Evolutionary conservation across 2,797 vertebrate genomes (phyloP), one percentile per base, ranked within the genome.

Genomic region (Rhinella marina): DNA sequence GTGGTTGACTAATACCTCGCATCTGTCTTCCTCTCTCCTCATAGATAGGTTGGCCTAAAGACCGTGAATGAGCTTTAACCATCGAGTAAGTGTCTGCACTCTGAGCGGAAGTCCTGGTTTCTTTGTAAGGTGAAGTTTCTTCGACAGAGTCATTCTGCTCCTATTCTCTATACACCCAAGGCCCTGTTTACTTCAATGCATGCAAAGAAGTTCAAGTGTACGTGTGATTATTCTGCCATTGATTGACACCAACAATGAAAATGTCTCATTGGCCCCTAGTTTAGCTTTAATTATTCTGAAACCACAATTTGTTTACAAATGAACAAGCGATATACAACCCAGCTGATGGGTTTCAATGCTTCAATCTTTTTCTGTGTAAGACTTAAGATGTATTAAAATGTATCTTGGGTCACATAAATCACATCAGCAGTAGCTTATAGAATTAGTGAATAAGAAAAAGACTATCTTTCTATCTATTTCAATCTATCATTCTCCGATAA

Each of bases 131-230:
- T 23, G 64, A 79, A 86, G 72, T 84, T 89, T 90, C 87, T 27
- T 91, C 41, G 1, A 86, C 89, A 61, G 85, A 86, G 85, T 79
- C 85, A 86, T 80, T 84, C 87, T 86, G 70, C n/a, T 84, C 19
- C 11, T 41, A 90, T 90, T 90, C 86, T 79, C 91, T 25, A 90
- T 89, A 82, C 88, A 93, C 92, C 89, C 92, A 93, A 90, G 92
- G 90, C 90, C 87, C 91, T 92, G 90, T 92, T 94, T 93, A 91
- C 91, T 92, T 88, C 89, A 91, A 88, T 87, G 82, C 82, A 21
- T 80, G n/a, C n/a, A n/a, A n/a, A n/a, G n/a, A 94, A 94, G 93
- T 95, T 95, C 94, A 93, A 93, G 92, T 92, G 91, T 91, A 91
- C 91, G 90, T 92, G 92, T 91, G 92, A 90, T 91, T 90, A 88